A percentile compares a stretch with the other conserved stretches of the same genome.
These are phyloP conservation scores for Drosophila crucigera DNA, from an alignment of 2,888 invertebrate genomes.

Conservation along the genomic window DNA sequence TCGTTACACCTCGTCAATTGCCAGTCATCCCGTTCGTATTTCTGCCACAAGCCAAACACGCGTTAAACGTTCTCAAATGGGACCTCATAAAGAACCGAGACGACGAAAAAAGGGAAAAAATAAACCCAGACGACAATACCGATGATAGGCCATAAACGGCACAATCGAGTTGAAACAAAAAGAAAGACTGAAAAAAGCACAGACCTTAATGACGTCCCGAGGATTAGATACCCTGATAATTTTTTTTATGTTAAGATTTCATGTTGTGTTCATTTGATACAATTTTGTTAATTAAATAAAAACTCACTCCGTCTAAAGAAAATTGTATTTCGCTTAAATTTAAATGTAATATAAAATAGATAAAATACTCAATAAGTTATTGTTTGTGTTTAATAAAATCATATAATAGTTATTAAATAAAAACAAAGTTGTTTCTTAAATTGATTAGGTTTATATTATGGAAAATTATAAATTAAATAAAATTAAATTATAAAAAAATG, in stretches of 20 bases:
- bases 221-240: slow-evolving; percentile 19
- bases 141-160: slow-evolving; percentile 41
- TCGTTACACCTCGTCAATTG: slow-evolving; percentile 7
- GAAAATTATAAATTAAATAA: neutral
- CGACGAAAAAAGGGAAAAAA: neutral
- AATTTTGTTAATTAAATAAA: neutral
- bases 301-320: neutral
- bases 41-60: slow-evolving; percentile 47
- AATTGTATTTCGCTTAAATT: neutral
- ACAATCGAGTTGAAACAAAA: slow-evolving; percentile 28
- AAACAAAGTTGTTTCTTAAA: neutral
- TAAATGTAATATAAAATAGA: neutral
- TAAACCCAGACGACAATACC: slow-evolving; percentile 16
- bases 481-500: neutral
- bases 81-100: slow-evolving; percentile 36
- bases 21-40: neutral
- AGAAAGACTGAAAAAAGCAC: slow-evolving; percentile 17
- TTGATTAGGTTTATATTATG: too few species aligned
- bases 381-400: neutral
- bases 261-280: neutral
- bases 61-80: slow-evolving; percentile 44
- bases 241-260: neutral
- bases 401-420: neutral
- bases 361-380: too few species aligned
- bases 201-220: neutral